These are phyloP conservation scores for Tridacna gigas DNA, from an alignment of 2,888 invertebrate species.

Conservation along the genomic window DNA sequence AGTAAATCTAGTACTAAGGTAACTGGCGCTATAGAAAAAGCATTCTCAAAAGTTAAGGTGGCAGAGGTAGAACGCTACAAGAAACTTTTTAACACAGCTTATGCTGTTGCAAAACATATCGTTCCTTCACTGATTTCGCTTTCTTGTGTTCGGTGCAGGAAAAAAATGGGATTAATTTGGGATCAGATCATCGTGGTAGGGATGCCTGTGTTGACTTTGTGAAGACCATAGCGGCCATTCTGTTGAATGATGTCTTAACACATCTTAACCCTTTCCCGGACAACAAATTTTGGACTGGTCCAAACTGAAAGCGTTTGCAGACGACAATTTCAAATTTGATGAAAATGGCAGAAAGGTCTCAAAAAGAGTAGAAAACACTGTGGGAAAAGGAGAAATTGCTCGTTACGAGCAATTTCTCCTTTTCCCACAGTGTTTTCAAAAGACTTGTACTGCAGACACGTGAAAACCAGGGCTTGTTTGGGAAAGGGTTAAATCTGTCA, in stretches of 20 bases:
- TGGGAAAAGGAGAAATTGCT: too few species aligned
- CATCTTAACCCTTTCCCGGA: too few species aligned
- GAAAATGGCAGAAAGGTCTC: too few species aligned
- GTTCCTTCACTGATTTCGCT: slow-evolving; percentile 27
- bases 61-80: slow-evolving; percentile 28
- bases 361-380: too few species aligned
- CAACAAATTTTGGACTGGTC: too few species aligned
- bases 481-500: too few species aligned
- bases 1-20: slow-evolving; percentile 22
- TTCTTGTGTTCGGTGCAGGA: slow-evolving; percentile 27
- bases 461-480: too few species aligned
- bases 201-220: slow-evolving; percentile 22
- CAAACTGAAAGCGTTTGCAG: too few species aligned
- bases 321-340: too few species aligned
- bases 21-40: slow-evolving; percentile 19
- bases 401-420: too few species aligned
- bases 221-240: neutral
- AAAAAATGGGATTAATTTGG: slow-evolving; percentile 31
- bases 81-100: slow-evolving; percentile 39
- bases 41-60: slow-evolving; percentile 16
- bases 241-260: neutral
- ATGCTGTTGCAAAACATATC: slow-evolving; percentile 32
- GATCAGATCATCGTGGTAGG: slow-evolving; percentile 26
- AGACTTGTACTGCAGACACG: too few species aligned
- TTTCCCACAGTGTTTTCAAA: too few species aligned